These are phyloP conservation scores for Idaea biselata DNA, from an alignment of 2,888 invertebrate genomes.

Conservation along the genomic window DNA sequence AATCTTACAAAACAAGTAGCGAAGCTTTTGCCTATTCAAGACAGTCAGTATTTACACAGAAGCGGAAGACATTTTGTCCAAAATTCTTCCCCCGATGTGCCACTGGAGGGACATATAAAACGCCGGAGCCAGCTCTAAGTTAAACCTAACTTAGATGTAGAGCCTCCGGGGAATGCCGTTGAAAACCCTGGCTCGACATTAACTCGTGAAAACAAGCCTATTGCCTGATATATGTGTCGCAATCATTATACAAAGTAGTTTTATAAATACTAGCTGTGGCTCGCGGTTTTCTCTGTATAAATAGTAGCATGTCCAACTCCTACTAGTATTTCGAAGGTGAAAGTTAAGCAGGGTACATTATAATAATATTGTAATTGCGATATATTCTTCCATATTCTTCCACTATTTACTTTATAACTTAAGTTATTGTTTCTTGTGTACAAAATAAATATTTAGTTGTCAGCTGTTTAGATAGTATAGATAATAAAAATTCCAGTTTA, in stretches of 20 bases:
- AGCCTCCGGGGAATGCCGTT: constrained; percentile 48
- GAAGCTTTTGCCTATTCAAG: background rate
- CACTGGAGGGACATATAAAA: constrained; percentile 58
- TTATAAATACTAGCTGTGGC: background rate
- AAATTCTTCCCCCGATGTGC: constrained; percentile 50
- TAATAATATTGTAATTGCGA: too few species aligned
- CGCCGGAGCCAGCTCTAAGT: constrained; percentile 56
- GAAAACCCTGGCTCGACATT: constrained; percentile 54
- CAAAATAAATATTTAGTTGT: too few species aligned
- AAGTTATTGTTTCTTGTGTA: too few species aligned
- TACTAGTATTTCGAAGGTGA: too few species aligned
- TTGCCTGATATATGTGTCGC: constrained; percentile 35
- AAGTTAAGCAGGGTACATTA: too few species aligned
- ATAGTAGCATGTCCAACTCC: too few species aligned
- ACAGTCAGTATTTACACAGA: constrained; percentile 35
- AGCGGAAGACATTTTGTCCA: constrained; percentile 40
- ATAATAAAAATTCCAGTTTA: too few species aligned
- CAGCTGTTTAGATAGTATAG: too few species aligned
- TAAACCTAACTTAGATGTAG: constrained; percentile 67
- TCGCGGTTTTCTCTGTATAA: background rate
- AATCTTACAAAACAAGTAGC: background rate
- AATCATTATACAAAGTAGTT: constrained; percentile 33
- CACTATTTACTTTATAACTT: too few species aligned
- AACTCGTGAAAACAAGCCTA: constrained; percentile 46
- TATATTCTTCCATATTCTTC: too few species aligned